phyloP scores from a whole-genome alignment of 2,113 vertebrate genomes.

The Oryzias javanicus region DNA sequence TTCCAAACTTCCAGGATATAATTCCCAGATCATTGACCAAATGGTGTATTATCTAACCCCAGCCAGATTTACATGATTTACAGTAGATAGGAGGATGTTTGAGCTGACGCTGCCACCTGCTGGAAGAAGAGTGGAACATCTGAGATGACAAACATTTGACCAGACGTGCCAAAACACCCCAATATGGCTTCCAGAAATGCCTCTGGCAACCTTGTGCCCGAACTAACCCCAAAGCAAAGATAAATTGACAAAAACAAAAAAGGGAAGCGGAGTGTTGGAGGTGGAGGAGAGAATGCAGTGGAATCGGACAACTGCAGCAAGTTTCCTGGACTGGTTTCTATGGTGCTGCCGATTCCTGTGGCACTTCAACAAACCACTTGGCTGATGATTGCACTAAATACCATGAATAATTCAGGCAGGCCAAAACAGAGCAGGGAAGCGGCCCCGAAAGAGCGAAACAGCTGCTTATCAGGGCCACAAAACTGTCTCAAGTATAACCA shows the following conservation, averaged over 20 bases:
- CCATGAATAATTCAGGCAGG: slow-evolving; percentile 24
- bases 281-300: fast-evolving
- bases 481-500: neutral
- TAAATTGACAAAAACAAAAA: neutral
- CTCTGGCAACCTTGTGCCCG: neutral
- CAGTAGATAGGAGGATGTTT: slow-evolving; percentile 34
- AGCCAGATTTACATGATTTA: slow-evolving; percentile 54
- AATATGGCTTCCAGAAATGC: slow-evolving; percentile 37
- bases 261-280: neutral
- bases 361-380: slow-evolving; percentile 23
- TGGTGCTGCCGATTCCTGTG: slow-evolving; percentile 47
- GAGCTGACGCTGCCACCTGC: slow-evolving; percentile 51
- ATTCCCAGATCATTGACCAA: slow-evolving; percentile 55
- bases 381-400: slow-evolving; percentile 17
- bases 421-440: neutral
- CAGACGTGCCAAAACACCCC: slow-evolving; percentile 31
- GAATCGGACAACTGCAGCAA: neutral
- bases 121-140: neutral
- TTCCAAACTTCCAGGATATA: slow-evolving; percentile 44
- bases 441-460: neutral
- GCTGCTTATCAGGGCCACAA: neutral
- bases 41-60: slow-evolving; percentile 50
- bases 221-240: neutral
- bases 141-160: neutral
- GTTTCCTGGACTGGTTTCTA: slow-evolving; percentile 57